Evolutionary conservation across 1,140 invertebrate species (phyloP), one percentile per base, ranked within the genome.

Genomic region (Neomicropteryx cornuta): DNA sequence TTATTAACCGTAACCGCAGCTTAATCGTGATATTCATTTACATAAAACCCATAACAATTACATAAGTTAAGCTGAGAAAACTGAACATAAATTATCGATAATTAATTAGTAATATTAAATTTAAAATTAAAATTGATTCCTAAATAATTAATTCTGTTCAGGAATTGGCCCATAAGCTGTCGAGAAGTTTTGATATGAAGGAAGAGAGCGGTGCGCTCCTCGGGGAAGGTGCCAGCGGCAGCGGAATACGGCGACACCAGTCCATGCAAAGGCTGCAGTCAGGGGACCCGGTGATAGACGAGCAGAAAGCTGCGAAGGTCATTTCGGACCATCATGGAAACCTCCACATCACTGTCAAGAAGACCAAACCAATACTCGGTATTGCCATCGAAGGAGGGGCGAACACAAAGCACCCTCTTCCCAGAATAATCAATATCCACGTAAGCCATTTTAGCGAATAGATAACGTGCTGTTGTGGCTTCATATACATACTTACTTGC

Each of bases 351-450:
- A 85, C 79, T 41, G 84, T 90, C 44, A 86, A 80, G 62, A 96
- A 96, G 66, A 88, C 81, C 14, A 92, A 92, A 68, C 86, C 90
- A 28, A 88, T 91, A 52, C 75, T 97, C 45, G 93, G 93, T 42
- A 91, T 97, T 49, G 92, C 91, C 33, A 96, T 97, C 50, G 92
- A 96, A 71, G 94, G 94, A 41, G 94, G 94, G 33, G 83, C 85
- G 44, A 93, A 97, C 62, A 95, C 91, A 30, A 84, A 86, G 56
- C 91, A 96, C 67, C 85, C 87, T 31, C 71, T 95, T 46, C 92
- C 92, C 19, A 77, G 89, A 55, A 94, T 97, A 54, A 94, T 96
- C 51, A 93, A 93, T 64, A 94, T 97, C 57, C 90, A 95, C 68
- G 91, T 95, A 68, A 77, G 79, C 61, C 50, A 32, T 33, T 13